These are phyloP conservation scores for Zootoca vivipara DNA, from an alignment of 2,113 vertebrate genomes.

Conservation along the genomic window DNA sequence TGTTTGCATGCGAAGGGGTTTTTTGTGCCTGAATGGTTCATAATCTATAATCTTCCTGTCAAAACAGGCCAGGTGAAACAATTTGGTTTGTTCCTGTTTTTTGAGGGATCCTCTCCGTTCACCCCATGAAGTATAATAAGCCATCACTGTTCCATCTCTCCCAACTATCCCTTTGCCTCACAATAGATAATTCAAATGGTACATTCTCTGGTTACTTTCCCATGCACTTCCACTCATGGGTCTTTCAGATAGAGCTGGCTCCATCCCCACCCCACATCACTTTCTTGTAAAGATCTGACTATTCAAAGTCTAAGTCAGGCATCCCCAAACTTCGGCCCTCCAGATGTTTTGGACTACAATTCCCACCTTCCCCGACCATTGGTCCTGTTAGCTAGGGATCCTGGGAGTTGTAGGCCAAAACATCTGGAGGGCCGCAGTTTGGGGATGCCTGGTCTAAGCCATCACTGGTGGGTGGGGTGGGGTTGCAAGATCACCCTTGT, in stretches of 20 bases:
- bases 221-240: neutral
- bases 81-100: neutral
- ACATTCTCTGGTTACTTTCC: neutral
- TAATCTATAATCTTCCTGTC: neutral
- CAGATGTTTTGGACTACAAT: too few relatives aligned
- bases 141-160: neutral
- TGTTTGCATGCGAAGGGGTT: neutral
- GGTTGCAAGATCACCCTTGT: too few relatives aligned
- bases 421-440: too few relatives aligned
- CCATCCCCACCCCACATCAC: neutral
- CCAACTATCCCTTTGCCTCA: neutral
- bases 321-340: too few relatives aligned
- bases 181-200: neutral
- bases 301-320: too few relatives aligned
- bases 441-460: too few relatives aligned
- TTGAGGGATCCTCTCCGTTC: too few relatives aligned
- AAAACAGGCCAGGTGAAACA: neutral
- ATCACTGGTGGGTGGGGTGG: too few relatives aligned
- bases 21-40: neutral
- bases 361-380: too few relatives aligned
- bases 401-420: too few relatives aligned
- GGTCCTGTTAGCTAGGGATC: too few relatives aligned
- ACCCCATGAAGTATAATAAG: neutral
- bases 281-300: too few relatives aligned
- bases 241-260: neutral